Evolutionary conservation across 2,888 invertebrate genomes (phyloP).

Genomic region (Tanypteryx hageni): DNA sequence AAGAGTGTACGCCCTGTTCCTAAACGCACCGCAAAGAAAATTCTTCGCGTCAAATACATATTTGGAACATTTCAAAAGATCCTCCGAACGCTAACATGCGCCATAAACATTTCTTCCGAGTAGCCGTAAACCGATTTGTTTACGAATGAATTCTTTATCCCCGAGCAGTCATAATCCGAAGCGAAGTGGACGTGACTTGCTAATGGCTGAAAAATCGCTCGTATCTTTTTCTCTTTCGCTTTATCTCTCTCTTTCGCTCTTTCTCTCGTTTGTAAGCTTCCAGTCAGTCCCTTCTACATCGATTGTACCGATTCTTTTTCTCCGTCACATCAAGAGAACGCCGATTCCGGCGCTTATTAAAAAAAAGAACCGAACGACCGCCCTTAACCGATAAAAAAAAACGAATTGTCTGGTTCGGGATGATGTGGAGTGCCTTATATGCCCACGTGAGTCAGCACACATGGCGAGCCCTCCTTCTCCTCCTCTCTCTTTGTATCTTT

Average conservation of each 20-base stretch:
- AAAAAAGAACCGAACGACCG: not conserved
- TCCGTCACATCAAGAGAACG: not conserved
- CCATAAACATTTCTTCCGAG: too few species aligned
- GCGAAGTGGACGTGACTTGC: not conserved
- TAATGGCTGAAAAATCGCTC: not conserved
- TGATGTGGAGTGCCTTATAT: slow-evolving; percentile 42
- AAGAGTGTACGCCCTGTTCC: too few species aligned
- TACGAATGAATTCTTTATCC: not conserved
- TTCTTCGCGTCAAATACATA: too few species aligned
- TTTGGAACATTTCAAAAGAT: too few species aligned
- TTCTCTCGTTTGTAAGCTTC: not conserved
- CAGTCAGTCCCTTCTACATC: not conserved
- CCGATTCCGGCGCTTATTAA: not conserved
- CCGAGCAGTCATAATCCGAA: not conserved
- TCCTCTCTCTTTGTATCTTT: not conserved
- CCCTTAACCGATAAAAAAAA: too few species aligned
- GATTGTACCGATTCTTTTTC: not conserved
- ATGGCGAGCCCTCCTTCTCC: not conserved
- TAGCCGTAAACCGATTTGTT: too few species aligned
- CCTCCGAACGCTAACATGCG: too few species aligned
- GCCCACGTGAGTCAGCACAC: slow-evolving; percentile 49
- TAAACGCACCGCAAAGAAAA: too few species aligned
- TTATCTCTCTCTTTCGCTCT: not conserved
- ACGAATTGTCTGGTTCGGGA: not conserved
- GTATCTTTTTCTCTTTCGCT: not conserved